Percentiles rank a stretch among this genome's conserved stretches.
These are phyloP conservation scores for Scotopteryx bipunctaria DNA, from an alignment of 2,888 invertebrate genomes.

Conservation along the genomic window DNA sequence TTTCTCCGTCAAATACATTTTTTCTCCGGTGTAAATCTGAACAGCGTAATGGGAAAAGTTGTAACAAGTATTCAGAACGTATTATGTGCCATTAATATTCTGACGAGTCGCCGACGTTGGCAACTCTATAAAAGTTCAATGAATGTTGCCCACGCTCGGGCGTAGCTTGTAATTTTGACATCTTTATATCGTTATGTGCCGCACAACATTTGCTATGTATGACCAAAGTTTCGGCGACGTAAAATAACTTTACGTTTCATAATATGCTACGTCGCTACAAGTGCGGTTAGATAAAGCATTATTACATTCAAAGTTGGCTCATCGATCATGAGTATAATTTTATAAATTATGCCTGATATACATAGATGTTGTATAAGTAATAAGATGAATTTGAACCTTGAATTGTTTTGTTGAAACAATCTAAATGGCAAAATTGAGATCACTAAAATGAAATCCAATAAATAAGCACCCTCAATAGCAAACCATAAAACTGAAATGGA, in stretches of 20 bases:
- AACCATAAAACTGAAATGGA: slow-evolving; percentile 13
- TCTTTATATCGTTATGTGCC: slow-evolving; percentile 36
- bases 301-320: too few relatives aligned
- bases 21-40: slow-evolving; percentile 70
- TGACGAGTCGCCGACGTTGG: slow-evolving; percentile 65
- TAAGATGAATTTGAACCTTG: too few relatives aligned
- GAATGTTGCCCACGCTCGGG: slow-evolving; percentile 50
- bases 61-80: slow-evolving; percentile 80
- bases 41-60: slow-evolving; percentile 80
- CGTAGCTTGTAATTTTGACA: slow-evolving; percentile 53
- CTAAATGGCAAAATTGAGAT: not conserved
- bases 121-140: slow-evolving; percentile 73
- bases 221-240: slow-evolving; percentile 33
- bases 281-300: not conserved
- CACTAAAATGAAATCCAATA: not conserved
- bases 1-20: slow-evolving; percentile 66
- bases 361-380: too few relatives aligned
- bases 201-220: slow-evolving; percentile 28
- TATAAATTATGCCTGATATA: too few relatives aligned
- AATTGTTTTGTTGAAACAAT: too few relatives aligned
- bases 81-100: slow-evolving; percentile 80
- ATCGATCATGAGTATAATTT: too few relatives aligned
- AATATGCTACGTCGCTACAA: slow-evolving; percentile 25
- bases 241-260: slow-evolving; percentile 32
- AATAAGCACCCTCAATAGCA: not conserved